These are phyloP conservation scores for Rhopalosiphum padi DNA, from an alignment of 1,140 invertebrate genomes.

Conservation along the genomic window DNA sequence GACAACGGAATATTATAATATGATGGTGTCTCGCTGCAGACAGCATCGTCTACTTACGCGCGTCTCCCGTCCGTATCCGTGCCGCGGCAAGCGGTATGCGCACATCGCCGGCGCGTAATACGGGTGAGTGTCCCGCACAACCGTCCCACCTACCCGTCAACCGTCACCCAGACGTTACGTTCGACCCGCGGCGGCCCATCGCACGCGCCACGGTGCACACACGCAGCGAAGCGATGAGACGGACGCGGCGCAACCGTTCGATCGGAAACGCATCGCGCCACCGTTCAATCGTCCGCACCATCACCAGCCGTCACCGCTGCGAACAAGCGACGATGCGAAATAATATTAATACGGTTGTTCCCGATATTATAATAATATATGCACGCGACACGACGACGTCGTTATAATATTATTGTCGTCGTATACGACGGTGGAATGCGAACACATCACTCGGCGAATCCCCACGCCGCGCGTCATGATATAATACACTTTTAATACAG, in stretches of 20 bases:
- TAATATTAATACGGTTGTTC: neutral
- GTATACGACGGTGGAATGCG: neutral
- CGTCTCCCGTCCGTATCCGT: neutral
- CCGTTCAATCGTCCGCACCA: neutral
- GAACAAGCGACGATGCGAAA: neutral
- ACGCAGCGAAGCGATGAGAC: neutral
- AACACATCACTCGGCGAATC: no score
- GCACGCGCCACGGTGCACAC: neutral
- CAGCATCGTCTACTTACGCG: neutral
- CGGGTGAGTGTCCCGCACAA: no score
- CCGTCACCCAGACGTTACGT: neutral
- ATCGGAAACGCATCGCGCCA: neutral
- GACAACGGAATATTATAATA: neutral
- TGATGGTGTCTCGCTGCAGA: neutral
- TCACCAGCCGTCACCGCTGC: neutral
- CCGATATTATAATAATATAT: no score
- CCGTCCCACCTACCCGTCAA: neutral
- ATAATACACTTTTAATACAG: no score
- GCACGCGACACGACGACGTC: neutral
- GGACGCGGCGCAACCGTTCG: neutral
- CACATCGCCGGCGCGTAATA: neutral
- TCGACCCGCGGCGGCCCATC: neutral
- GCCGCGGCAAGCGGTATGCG: neutral
- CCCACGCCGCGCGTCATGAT: no score
- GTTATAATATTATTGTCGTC: neutral